Percentiles rank a stretch among this genome's conserved stretches.
These are phyloP conservation scores for Andrena cerasifolii DNA, from an alignment of 1,140 invertebrate species.

Conservation along the genomic window DNA sequence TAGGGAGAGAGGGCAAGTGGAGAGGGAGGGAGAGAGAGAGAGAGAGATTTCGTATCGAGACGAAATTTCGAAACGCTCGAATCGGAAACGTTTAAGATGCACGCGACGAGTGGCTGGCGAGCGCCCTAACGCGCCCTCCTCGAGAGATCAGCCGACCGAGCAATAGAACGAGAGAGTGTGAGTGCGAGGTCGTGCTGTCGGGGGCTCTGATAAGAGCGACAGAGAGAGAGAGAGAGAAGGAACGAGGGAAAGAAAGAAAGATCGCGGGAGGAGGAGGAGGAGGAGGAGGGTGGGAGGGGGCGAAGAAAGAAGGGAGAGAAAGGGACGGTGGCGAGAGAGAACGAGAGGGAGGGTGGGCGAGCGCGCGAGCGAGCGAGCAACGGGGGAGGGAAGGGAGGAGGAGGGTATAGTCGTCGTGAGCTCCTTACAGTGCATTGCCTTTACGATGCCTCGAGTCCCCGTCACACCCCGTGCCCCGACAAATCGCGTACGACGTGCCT, in stretches of 20 bases:
- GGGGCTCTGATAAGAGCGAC: conserved; percentile 54
- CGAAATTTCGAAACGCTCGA: conserved; percentile 41
- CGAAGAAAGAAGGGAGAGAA: conserved; percentile 54
- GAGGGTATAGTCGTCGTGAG: conserved; percentile 75
- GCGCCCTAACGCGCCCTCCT: conserved; percentile 66
- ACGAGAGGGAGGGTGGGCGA: conserved; percentile 25
- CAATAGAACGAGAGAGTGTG: conserved; percentile 51
- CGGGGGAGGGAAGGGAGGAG: conserved; percentile 43
- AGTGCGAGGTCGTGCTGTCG: conserved; percentile 45
- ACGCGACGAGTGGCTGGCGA: conserved; percentile 47
- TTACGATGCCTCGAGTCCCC: conserved; percentile 78
- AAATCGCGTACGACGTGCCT: conserved; percentile 76
- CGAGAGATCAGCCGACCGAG: conserved; percentile 60
- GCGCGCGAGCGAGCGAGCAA: conserved; percentile 25
- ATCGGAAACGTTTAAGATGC: conserved; percentile 44
- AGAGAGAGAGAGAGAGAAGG: conserved; percentile 46
- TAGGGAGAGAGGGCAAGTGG: neutral
- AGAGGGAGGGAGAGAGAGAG: neutral
- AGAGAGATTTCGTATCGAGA: neutral
- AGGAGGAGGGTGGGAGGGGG: conserved; percentile 38
- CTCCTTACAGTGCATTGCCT: conserved; percentile 81
- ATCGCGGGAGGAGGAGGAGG: conserved; percentile 31
- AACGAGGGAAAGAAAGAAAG: conserved; percentile 43
- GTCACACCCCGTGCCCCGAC: conserved; percentile 77
- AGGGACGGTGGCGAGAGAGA: conserved; percentile 48